Conservation (phyloP, 1,140 invertebrate species). For the Diprion similis region DNA sequence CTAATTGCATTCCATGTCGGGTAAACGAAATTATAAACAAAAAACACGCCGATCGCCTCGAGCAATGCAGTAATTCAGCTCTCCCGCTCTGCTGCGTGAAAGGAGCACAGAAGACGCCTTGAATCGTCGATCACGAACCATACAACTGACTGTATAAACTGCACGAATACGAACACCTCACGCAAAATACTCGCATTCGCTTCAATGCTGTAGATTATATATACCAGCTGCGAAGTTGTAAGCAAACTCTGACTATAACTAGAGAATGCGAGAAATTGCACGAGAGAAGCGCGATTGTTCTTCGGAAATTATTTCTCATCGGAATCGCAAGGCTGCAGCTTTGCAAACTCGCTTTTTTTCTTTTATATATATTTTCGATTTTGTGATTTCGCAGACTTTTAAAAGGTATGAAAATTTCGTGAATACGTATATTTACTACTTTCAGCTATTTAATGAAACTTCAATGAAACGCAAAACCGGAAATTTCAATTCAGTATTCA, state of each 20-base stretch:
- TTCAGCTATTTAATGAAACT: too few relatives aligned
- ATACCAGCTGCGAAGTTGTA: neutral
- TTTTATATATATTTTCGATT: constrained; percentile 12
- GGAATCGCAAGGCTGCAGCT: constrained; percentile 36
- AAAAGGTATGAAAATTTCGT: too few relatives aligned
- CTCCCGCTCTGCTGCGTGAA: constrained; percentile 31
- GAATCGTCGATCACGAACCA: constrained; percentile 21
- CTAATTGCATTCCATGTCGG: constrained; percentile 41
- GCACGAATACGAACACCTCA: neutral
- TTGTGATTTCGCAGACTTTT: too few relatives aligned
- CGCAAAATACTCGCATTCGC: neutral
- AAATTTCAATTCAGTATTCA: too few relatives aligned
- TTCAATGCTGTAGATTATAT: neutral
- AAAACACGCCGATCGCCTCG: constrained; percentile 20
- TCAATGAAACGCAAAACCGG: too few relatives aligned
- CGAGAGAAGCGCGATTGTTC: constrained; percentile 38
- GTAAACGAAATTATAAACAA: constrained; percentile 51
- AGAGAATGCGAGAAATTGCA: neutral
- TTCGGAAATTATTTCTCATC: constrained; percentile 36
- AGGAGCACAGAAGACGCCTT: constrained; percentile 34
- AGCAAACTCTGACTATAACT: neutral
- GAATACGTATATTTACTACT: too few relatives aligned
- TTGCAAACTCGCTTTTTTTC: neutral
- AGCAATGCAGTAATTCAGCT: constrained; percentile 13
- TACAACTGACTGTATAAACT: neutral